These are phyloP conservation scores for Mungos mungo DNA, from an alignment of 2,113 vertebrate genomes.

Conservation along the genomic window DNA sequence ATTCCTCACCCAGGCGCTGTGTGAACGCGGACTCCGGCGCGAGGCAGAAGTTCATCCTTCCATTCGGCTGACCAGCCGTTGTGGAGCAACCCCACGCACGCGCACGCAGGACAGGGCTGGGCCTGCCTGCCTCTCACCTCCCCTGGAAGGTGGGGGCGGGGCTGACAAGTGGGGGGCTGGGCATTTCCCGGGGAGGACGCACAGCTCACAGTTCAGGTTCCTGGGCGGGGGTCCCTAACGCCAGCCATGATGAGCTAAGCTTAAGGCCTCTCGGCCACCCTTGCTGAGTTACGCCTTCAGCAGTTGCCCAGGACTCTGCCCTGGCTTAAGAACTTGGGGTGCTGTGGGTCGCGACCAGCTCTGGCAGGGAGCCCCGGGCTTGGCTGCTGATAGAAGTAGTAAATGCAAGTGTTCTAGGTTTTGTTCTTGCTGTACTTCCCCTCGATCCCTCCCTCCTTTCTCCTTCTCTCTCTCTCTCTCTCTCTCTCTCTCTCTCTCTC, in stretches of 20 bases:
- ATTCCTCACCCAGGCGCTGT: not conserved
- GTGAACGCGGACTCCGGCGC: not conserved
- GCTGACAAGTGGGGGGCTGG: accelerated
- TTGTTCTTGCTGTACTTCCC: not conserved
- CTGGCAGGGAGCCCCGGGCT: not conserved
- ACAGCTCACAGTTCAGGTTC: not conserved
- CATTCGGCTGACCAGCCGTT: not conserved
- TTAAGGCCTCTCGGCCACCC: not conserved
- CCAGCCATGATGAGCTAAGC: not conserved
- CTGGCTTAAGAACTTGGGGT: not conserved
- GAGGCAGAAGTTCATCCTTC: not conserved
- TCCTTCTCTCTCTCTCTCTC: not conserved
- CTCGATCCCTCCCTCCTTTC: not conserved
- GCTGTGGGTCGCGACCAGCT: not conserved
- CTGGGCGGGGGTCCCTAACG: not conserved
- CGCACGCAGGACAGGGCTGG: not conserved
- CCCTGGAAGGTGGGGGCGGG: not conserved
- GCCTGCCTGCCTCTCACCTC: not conserved
- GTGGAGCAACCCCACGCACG: accelerated
- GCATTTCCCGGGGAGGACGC: not conserved
- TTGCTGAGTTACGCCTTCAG: not conserved
- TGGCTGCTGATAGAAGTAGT: not conserved
- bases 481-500: not conserved
- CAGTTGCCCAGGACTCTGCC: not conserved
- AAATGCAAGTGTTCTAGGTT: not conserved